A percentile compares a stretch with the other conserved stretches of the same genome.
These are phyloP conservation scores for Bubo scandiacus DNA, from an alignment of 2,113 vertebrate species.

Conservation along the genomic window DNA sequence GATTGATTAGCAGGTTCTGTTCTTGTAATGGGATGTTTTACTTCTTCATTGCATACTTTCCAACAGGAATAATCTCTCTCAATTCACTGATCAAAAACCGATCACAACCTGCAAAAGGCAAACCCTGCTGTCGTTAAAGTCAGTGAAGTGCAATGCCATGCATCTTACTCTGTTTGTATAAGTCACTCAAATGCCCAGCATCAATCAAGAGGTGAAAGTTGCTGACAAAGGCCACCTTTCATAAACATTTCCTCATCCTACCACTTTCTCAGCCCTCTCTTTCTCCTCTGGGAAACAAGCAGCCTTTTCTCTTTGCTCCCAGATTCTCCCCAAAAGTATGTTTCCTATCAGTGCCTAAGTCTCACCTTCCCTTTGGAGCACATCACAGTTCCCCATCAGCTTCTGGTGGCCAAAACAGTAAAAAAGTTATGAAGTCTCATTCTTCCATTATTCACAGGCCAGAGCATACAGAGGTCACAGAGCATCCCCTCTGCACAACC, in stretches of 20 bases:
- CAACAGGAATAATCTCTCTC: not conserved
- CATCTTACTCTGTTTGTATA: not conserved
- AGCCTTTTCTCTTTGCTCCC: not conserved
- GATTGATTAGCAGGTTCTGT: not conserved
- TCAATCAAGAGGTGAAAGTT: slow-evolving; percentile 22
- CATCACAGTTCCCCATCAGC: not conserved
- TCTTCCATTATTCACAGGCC: not conserved
- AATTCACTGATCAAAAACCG: not conserved
- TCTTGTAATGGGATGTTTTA: not conserved
- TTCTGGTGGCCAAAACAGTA: not conserved
- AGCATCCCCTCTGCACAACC: not conserved
- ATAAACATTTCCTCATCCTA: not conserved
- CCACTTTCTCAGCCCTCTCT: not conserved
- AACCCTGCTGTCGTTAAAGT: not conserved
- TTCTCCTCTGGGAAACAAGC: not conserved
- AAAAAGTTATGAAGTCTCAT: not conserved
- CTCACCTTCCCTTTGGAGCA: not conserved
- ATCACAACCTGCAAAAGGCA: not conserved
- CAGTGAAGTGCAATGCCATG: not conserved
- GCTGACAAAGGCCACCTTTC: slow-evolving; percentile 20
- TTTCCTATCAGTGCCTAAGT: not conserved
- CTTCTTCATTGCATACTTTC: not conserved
- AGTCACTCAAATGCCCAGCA: not conserved
- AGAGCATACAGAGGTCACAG: not conserved
- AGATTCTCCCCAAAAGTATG: not conserved